Evolutionary conservation across 2,113 vertebrate species (phyloP), one percentile per base, ranked within the genome.

Genomic region (Gadus macrocephalus): DNA sequence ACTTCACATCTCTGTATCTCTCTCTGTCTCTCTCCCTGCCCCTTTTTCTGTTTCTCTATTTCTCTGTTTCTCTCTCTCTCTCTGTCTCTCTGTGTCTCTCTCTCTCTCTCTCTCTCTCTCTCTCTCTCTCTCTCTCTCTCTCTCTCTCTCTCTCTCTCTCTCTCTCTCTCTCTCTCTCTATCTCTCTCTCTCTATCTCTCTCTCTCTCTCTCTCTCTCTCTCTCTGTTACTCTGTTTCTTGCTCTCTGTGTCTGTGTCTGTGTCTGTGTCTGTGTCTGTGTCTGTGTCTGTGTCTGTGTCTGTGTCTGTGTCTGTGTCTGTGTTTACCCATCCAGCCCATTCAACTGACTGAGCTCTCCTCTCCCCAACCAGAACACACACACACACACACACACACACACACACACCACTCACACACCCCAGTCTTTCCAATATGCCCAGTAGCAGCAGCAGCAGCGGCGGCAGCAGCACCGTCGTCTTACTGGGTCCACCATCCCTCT

Each of bases 351-450:
- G 31, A 28, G 16, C 25, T 25, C 67, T 15, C 28, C 31, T 31
- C 19, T 58, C 58, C 5, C 15, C 66, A 14, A 3, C 25, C 7
- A 25, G 25, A 25, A 42, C 22, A 58, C 56, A 11, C 0, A 17
- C 53, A 56, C 53, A 17, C 17, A 56, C 53, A 5, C 53, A 56
- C 25, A 25, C 25, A 25, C 25, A 25, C 2, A 59, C 58, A 59
- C 58, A 15, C 60, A 62, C 60, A 11, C 19, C 17, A 27, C 42
- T 78, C 62, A 56, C 70, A 31, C 59, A 27, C 53, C 53, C 17
- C 31, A 63, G 62, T 71, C 64, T 72, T 73, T 66, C 31, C 31
- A 35, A 35, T 35, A 35, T 35, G 4, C 31, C 31, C 31, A 35
- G 31, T 7, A 35, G 31, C 31, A 35, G 58, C 31, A 67, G 64